Percentiles rank a stretch among this genome's conserved stretches.
Conservation (phyloP, 2,888 invertebrate genomes). For the Cryptophagus acutangulus region DNA sequence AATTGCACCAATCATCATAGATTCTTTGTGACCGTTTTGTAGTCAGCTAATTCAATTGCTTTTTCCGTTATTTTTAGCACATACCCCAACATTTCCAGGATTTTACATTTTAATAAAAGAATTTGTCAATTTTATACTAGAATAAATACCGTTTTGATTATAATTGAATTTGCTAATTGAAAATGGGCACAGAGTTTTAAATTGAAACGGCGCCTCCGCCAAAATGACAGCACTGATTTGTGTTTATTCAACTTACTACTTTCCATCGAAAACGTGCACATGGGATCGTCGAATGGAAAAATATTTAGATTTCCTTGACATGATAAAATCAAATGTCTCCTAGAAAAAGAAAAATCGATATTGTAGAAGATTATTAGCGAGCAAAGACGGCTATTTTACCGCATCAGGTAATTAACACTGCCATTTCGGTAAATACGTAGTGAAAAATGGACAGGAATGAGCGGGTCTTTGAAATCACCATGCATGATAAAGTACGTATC, state of each 20-base stretch:
- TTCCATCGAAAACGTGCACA: conserved; percentile 93
- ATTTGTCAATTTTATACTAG: no score
- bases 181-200: no score
- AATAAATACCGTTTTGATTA: no score
- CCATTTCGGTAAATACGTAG: conserved; percentile 89
- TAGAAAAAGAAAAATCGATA: conserved; percentile 43
- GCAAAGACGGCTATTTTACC: conserved; percentile 50
- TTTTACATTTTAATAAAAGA: no score
- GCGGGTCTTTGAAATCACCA: conserved; percentile 91
- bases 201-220: conserved; percentile 25
- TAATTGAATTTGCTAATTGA: no score
- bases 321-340: conserved; percentile 85
- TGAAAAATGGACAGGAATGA: conserved; percentile 90
- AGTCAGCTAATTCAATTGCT: no score
- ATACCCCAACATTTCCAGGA: no score
- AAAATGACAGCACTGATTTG: no score
- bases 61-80: no score
- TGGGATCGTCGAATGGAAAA: conserved; percentile 93
- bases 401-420: conserved; percentile 90
- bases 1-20: no score
- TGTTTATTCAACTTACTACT: conserved; percentile 93
- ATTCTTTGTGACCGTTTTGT: no score
- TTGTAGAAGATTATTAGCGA: neutral
- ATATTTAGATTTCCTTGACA: conserved; percentile 92
- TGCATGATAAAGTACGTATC: conserved; percentile 96